Evolutionary conservation across 2,113 vertebrate species (phyloP), one percentile per base, ranked within the genome.

Genomic region (Struthio camelus): DNA sequence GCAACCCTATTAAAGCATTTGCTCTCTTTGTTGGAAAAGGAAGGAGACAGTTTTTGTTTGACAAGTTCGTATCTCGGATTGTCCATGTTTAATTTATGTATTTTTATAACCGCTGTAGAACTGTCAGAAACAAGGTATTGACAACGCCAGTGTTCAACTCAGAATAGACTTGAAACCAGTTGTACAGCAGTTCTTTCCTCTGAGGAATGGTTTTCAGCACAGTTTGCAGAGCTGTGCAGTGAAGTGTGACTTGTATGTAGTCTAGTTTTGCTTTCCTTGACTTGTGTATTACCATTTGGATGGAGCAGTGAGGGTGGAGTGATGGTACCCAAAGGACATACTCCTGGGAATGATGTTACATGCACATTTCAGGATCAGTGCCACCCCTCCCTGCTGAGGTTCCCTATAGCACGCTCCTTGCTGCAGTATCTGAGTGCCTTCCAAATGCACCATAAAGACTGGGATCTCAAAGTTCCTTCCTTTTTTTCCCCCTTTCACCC

Each of bases 141-240:
- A 96, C 93, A 94, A 28, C 36, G 61, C 69, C 89, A 59, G 36
- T 76, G 59, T 64, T 87, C 76, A 83, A 34, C 93, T 94, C 85
- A 73, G 89, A 94, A 83, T 32, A 93, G 62, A 38, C 42, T 88
- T 83, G 72, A 78, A 95, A 86, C 59, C 62, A 44, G 72, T 78
- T 94, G 65, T 79, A 61, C 81, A 72, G 16, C 0, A 0, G 36
- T 91, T 96, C 80, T 86, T 83, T 83, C 80, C 95, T 96, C 92
- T 70, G 93, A 73, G 95, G 69, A n/a, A n/a, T n/a, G 54, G 69
- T 94, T 82, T 90, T 82, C 8, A 76, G 90, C 2, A 3, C 38
- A 28, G 48, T 88, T 95, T 94, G 80, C 92, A 88, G 91, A 77
- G 10, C 48, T 53, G 96, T 93, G 94, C 92, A 97, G 88, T 92